phyloP scores from a whole-genome alignment of 37 sponge, comb jelly and placozoan species.

The Axinella damicornis region DNA sequence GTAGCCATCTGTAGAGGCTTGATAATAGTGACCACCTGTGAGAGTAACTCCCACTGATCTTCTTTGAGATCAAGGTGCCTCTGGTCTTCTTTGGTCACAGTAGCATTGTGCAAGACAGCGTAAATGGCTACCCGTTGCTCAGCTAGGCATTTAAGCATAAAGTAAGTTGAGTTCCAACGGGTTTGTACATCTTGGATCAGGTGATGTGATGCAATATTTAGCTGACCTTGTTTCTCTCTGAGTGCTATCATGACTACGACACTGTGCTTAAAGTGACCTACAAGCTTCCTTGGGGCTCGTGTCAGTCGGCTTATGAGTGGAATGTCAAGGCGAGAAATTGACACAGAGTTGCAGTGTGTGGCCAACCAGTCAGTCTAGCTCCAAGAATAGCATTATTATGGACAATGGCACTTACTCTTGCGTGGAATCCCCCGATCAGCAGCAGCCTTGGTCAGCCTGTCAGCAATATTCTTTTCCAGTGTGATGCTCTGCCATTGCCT shows the following conservation, averaged over 20 bases:
- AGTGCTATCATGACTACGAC: constrained; percentile 35
- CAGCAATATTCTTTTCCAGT: constrained; percentile 36
- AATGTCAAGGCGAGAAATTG: constrained; percentile 3
- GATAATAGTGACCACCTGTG: constrained; percentile 25
- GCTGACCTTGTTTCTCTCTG: constrained; percentile 24
- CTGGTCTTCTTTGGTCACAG: not conserved
- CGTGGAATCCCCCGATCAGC: constrained; percentile 13
- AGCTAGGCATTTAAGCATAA: constrained; percentile 18
- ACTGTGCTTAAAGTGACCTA: constrained; percentile 53
- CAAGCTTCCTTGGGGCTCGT: constrained; percentile 12
- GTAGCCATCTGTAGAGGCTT: constrained; percentile 48
- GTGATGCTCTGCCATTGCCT: constrained; percentile 42
- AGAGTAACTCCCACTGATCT: constrained; percentile 33
- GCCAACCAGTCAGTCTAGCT: constrained; percentile 22
- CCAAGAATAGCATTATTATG: constrained; percentile 24
- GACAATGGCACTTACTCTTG: constrained; percentile 11
- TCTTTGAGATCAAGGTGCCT: constrained; percentile 33
- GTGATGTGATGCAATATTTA: constrained; percentile 18
- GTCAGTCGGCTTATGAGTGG: not conserved
- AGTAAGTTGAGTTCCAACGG: constrained; percentile 44
- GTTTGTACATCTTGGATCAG: constrained; percentile 44
- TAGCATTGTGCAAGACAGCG: constrained; percentile 24
- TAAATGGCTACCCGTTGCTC: constrained; percentile 17
- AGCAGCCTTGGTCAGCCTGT: constrained; percentile 22
- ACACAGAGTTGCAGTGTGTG: constrained; percentile 9